Conservation (phyloP, 2,797 vertebrate genomes). For the Limnodromus scolopaceus region DNA sequence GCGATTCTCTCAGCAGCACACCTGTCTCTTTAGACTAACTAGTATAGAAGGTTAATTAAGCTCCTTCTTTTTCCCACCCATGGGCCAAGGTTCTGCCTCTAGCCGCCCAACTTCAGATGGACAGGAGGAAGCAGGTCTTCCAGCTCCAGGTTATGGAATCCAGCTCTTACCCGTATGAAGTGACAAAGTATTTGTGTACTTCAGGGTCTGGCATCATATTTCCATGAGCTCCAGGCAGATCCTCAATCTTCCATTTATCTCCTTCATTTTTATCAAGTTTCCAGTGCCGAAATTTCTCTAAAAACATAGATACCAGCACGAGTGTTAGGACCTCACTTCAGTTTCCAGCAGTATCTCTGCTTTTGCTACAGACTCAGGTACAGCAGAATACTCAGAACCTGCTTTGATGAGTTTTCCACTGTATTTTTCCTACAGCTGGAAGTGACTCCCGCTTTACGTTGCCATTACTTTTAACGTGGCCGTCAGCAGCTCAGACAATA, state of each 20-base stretch:
- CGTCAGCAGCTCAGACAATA: not conserved
- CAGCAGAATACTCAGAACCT: not conserved
- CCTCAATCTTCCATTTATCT: constrained; percentile 83
- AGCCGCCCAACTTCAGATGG: not conserved
- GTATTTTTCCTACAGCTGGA: not conserved
- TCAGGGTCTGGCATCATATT: constrained; percentile 71
- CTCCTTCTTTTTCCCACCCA: not conserved
- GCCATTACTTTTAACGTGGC: not conserved
- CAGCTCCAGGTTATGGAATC: not conserved
- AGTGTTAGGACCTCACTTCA: not conserved
- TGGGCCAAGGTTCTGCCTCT: not conserved
- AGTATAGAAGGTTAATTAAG: not conserved
- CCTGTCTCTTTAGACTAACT: not conserved
- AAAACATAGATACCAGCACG: not conserved
- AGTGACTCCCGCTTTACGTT: not conserved
- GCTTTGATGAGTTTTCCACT: not conserved
- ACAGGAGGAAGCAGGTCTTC: not conserved
- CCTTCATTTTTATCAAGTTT: constrained; percentile 79
- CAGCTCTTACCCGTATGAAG: constrained; percentile 85
- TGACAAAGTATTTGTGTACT: constrained; percentile 88
- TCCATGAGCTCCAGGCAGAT: constrained; percentile 62
- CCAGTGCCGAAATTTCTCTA: constrained; percentile 85
- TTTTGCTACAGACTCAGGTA: not conserved
- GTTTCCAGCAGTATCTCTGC: not conserved
- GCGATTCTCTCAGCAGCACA: not conserved